Evolutionary conservation across 2,113 vertebrate genomes (phyloP).

Genomic region (Malurus elegans): DNA sequence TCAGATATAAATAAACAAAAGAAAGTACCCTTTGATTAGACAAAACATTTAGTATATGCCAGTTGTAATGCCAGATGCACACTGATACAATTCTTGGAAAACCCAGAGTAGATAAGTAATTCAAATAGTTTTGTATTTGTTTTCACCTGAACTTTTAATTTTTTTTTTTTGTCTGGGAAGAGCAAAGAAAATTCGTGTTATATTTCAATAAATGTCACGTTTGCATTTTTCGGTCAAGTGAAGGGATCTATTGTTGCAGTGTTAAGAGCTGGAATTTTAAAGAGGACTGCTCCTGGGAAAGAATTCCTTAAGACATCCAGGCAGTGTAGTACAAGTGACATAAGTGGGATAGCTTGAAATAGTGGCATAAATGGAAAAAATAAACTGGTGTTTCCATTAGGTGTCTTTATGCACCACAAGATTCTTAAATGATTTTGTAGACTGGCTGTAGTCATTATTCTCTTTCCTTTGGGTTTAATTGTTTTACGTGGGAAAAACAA

Average conservation of each 20-base stretch:
- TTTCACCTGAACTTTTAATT: neutral
- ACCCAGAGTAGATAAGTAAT: neutral
- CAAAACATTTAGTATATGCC: neutral
- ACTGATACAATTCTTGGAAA: neutral
- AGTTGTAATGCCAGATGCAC: neutral
- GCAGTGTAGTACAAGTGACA: neutral
- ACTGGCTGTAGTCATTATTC: neutral
- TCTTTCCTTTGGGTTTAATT: neutral
- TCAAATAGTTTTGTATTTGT: neutral
- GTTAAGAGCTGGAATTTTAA: neutral
- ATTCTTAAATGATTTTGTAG: neutral
- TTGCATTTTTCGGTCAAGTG: neutral
- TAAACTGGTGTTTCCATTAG: neutral
- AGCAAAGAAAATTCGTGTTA: neutral
- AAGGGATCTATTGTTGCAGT: neutral
- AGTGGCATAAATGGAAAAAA: neutral
- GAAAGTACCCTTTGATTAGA: neutral
- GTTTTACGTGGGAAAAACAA: neutral
- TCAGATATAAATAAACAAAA: neutral
- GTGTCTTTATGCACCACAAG: neutral
- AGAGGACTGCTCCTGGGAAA: neutral
- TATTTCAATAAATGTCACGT: neutral
- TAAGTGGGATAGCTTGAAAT: neutral
- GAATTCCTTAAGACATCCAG: neutral
- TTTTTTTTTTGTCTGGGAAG: neutral